Evolutionary conservation across 2,888 invertebrate genomes (phyloP), one percentile per base, ranked within the genome.

Genomic region (Drosophila mulleri): DNA sequence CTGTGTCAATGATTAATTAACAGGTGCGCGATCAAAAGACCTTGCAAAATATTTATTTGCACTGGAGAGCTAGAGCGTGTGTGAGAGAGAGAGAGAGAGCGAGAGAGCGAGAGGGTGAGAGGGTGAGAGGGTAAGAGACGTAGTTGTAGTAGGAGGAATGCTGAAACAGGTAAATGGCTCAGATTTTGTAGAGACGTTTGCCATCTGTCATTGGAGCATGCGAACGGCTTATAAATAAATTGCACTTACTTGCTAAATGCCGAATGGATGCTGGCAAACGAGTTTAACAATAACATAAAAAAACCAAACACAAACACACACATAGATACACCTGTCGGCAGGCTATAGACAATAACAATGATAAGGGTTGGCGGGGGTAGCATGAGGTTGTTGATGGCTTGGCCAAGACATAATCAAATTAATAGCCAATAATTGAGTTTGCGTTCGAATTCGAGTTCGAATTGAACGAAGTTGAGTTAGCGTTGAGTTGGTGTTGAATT

Each of bases 231-330:
- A 58, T 75, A 62, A 78, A 65, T 76, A 76, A 80, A 63, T 88
- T 86, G 89, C 89, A 88, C 83, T 88, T 88, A 64, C 72, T 81
- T 72, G 83, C 81, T 88, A 88, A 83, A 83, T 70, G 69, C 52
- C 60, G 65, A 69, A 41, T 48, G 64, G 50, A 65, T 67, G 60
- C 32, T 32, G 32, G 11, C 50, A 85, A 83, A 88, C 83, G 56
- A 77, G 87, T 88, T 83, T 74, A 74, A 70, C 63, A 72, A 69
- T 79, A 68, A 70, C 50, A 78, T 67, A 57, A 82, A 84, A 16
- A 63, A 66, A 47, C 26, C 18, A 50, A 5, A 50, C 16, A 26
- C 16, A 47, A 1, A 48, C 6, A 29, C 5, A 48, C 2, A n/a
- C 5, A 29, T 0, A 48, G 5, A n/a, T 1, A 48, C 29, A 48